phyloP scores from a whole-genome alignment of 2,113 vertebrate species.

The Syrmaticus mikado region DNA sequence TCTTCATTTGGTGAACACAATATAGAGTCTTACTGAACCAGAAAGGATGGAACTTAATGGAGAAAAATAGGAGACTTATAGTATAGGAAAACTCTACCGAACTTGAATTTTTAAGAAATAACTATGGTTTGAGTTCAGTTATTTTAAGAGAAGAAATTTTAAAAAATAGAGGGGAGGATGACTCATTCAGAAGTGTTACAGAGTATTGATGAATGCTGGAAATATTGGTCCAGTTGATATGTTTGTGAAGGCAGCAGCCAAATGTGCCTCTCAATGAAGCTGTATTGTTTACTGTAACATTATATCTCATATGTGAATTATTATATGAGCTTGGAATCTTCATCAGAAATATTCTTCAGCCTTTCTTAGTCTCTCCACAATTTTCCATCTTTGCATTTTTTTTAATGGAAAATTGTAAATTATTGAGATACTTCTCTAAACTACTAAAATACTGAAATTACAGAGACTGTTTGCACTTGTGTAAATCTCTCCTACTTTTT shows the following conservation, averaged over 20 bases:
- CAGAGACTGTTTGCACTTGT: background rate
- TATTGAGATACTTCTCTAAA: background rate
- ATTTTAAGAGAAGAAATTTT: background rate
- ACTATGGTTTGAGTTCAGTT: background rate
- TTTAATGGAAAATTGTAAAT: background rate
- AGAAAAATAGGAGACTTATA: background rate
- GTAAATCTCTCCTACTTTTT: background rate
- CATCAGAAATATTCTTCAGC: background rate
- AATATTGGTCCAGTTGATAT: background rate
- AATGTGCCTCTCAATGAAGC: background rate
- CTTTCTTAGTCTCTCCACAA: background rate
- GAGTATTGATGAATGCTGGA: background rate
- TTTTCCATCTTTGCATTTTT: background rate
- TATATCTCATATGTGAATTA: rapidly evolving
- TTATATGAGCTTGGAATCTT: background rate
- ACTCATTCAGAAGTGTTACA: background rate
- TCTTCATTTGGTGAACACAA: constrained; percentile 10
- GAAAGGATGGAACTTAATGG: background rate
- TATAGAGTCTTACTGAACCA: constrained; percentile 23
- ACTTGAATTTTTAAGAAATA: background rate
- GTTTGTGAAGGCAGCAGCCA: background rate
- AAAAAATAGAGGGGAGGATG: background rate
- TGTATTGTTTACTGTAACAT: background rate
- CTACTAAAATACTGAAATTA: background rate
- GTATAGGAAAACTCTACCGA: background rate